Base-by-base conservation (phyloP, 2,113 vertebrate species). In the Lanius collurio region DNA sequence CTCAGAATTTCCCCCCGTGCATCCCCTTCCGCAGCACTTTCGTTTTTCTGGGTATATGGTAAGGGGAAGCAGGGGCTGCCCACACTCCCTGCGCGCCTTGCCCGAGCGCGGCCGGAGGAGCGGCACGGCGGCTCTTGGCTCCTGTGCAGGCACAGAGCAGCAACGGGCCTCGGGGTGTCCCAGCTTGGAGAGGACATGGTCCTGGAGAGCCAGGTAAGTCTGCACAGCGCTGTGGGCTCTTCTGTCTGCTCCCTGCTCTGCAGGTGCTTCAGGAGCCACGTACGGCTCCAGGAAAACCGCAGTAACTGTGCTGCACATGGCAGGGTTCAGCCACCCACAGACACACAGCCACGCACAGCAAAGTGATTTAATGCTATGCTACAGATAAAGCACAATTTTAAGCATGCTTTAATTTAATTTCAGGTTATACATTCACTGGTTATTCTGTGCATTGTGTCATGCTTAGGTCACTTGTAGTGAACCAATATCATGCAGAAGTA, bases 301-400 rank as follows among this genome's bases (percentile, higher is more conserved):
- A 15, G 7, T 5, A 39, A 5, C 65, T 15, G 24, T 3, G 35
- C 19, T 13, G 41, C 37, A 9, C 6, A 13, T 2, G n/a, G 49
- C 44, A 31, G 70, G 26, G 70, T 3, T 46, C 56, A 55, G 56
- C n/a, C 49, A 6, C 10, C 1, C 3, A 8, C 5, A 13, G 13
- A 3, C 10, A 14, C 11, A 3, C 23, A n/a, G 64, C 30, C 22
- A 0, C 0, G 28, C 1, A 1, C 0, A 27, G 33, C 20, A 12
- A 10, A 39, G 23, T 2, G 13, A 46, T 60, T 50, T 22, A 39
- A 14, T 13, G 46, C 2, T 5, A 0, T 4, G 15, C 30, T 47
- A 18, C 22, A 53, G 69, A 55, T 30, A 47, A 64, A 57, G 33
- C 3, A 1, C 1, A 0, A 14, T 64, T 62, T 6, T 33, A 69